Conservation (phyloP, 2,797 vertebrate genomes). For the Tragelaphus eurycerus region DNA sequence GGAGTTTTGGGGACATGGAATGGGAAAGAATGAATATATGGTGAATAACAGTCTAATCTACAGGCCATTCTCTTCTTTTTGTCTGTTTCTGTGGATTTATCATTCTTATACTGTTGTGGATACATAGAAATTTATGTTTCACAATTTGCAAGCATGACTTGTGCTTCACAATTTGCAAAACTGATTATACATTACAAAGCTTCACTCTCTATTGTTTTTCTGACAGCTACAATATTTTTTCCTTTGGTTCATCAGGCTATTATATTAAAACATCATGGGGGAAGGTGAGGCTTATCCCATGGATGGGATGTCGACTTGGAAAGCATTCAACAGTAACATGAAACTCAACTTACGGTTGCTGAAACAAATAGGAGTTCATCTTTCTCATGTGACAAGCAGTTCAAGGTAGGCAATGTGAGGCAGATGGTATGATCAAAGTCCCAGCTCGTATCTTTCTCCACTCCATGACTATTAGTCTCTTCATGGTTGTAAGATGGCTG, state of each 20-base stretch:
- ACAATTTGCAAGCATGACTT: conserved; percentile 22
- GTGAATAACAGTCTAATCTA: not conserved
- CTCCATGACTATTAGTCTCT: not conserved
- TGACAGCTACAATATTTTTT: conserved; percentile 37
- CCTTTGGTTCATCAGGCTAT: not conserved
- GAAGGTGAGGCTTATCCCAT: not conserved
- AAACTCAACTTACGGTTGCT: conserved; percentile 31
- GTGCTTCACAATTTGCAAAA: conserved; percentile 21
- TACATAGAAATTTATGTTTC: conserved; percentile 29
- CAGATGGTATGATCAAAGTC: not conserved
- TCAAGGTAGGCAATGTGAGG: not conserved
- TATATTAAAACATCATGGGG: conserved; percentile 18
- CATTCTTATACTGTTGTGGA: not conserved
- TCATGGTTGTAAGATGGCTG: not conserved
- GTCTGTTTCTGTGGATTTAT: conserved; percentile 3
- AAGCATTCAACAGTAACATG: conserved; percentile 21
- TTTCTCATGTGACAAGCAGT: conserved; percentile 9
- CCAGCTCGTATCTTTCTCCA: not conserved
- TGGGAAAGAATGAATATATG: not conserved
- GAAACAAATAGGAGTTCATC: conserved; percentile 37
- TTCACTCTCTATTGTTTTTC: conserved; percentile 37
- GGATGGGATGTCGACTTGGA: not conserved
- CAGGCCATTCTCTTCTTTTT: not conserved
- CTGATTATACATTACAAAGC: conserved; percentile 17
- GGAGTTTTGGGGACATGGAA: not conserved